Percentiles rank a stretch among this genome's conserved stretches.
Evolutionary conservation across 2,113 vertebrate genomes (phyloP).

Genomic region (Bothrops jararaca): DNA sequence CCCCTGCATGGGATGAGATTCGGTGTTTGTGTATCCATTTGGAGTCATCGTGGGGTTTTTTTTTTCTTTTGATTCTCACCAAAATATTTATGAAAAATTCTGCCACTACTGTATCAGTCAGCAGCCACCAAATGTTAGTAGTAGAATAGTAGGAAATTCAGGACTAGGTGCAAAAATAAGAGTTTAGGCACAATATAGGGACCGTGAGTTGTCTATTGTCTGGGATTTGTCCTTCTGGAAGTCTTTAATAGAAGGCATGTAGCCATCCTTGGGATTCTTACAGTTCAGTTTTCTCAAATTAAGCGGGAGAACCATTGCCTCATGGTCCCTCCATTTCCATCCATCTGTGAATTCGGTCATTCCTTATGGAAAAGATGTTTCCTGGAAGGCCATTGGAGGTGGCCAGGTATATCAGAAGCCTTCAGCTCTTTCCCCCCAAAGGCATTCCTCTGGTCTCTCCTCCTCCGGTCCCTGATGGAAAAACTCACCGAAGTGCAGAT

Average conservation of each 20-base stretch:
- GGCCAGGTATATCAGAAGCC: not conserved
- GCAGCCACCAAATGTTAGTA: too few species aligned
- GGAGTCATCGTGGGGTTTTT: too few species aligned
- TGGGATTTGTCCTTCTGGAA: not conserved
- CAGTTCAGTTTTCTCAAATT: not conserved
- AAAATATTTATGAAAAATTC: too few species aligned
- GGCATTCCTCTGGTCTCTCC: not conserved
- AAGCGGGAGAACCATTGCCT: not conserved
- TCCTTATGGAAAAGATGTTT: not conserved
- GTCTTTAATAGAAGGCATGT: not conserved
- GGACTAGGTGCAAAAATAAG: too few species aligned
- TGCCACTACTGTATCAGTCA: too few species aligned
- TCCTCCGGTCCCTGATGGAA: not conserved
- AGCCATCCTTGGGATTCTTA: not conserved
- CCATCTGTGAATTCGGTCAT: not conserved
- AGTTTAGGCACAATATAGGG: not conserved
- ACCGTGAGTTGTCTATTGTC: not conserved
- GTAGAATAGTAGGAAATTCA: too few species aligned
- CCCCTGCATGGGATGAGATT: too few species aligned
- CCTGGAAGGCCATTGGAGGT: not conserved
- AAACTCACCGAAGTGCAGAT: not conserved
- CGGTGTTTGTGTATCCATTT: too few species aligned
- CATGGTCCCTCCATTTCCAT: not conserved
- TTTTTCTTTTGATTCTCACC: too few species aligned
- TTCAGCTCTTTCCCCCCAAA: not conserved